Base-by-base conservation (phyloP, 2,888 invertebrate genomes). In the Idaea biselata region DNA sequence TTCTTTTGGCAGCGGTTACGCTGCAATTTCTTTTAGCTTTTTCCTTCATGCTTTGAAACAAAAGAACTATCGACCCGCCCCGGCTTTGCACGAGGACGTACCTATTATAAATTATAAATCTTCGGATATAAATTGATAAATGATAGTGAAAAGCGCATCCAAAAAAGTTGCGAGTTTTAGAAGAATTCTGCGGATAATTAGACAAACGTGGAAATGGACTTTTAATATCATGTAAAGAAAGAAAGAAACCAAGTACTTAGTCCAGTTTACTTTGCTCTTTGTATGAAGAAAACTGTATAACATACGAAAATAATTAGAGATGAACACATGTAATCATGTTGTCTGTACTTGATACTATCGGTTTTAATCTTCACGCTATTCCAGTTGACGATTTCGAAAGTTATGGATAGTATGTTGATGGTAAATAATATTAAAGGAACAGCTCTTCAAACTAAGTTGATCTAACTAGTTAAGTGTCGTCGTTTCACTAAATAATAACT, bases 351-450 rank as follows among this genome's bases (percentile, higher is more conserved):
- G 16, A 5, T 3, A 16, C 2, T 55, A 55, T 55, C 55, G 16
- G n/a, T n/a, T 25, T 25, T 17, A 16, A 17, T 55, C 55, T 55
- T n/a, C 17, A 16, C 64, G 69, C 64, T 63, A 68, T 63, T 64
- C 71, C 68, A 67, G 64, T 68, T 59, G 31, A 53, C 59, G 64
- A 58, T 68, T 70, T 72, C 66, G 71, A 72, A 72, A 72, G 71
- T 68, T 66, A n/a, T 53, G 6, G 16, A 17, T 14, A 5, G n/a
- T 55, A 55, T 55, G 17, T 8, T 55, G 16, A 55, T 55, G 55
- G 16, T 55, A 55, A 55, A 55, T 55, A 5, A 55, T 5, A 55
- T 55, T 16, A 55, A 16, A 16, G 7, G n/a, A 16, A 55, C 16
- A 55, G 16, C 5, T 55, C 16, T 16, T 17, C 16, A 16, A 55